Conservation (phyloP, 2,113 vertebrate genomes). For the Xerus inauris region DNA sequence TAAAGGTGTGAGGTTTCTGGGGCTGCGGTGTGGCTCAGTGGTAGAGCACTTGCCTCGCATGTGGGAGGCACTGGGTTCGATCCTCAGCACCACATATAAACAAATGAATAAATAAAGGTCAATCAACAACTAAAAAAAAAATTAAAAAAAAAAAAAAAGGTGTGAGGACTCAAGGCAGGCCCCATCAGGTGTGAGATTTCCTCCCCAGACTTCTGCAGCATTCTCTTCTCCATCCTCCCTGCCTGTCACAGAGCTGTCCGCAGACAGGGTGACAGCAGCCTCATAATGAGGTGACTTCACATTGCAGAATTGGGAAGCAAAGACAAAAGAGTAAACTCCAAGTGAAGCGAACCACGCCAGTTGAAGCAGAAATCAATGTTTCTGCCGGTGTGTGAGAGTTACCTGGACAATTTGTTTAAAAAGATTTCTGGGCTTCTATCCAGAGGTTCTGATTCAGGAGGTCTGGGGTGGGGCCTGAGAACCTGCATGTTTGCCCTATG, state of each 20-base stretch:
- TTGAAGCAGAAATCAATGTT: neutral
- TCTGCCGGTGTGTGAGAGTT: neutral
- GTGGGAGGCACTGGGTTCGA: too few species aligned
- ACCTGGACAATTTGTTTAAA: neutral
- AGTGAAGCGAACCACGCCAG: neutral
- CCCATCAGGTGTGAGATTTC: neutral
- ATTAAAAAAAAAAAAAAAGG: too few species aligned
- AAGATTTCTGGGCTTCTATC: neutral
- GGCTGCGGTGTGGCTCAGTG: too few species aligned
- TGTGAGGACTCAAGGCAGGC: conserved; percentile 36
- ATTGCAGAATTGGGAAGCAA: neutral
- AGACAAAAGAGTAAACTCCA: neutral
- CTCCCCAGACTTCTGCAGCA: neutral
- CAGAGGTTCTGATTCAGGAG: neutral
- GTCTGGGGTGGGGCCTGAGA: neutral
- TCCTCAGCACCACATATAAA: too few species aligned
- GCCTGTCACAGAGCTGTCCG: neutral
- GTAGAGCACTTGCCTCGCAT: too few species aligned
- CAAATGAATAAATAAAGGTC: too few species aligned
- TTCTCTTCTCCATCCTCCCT: neutral
- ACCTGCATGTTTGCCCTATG: neutral
- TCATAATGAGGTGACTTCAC: neutral
- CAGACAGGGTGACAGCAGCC: neutral
- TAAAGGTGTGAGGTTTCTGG: conserved; percentile 57
- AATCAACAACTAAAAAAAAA: too few species aligned